Conservation (phyloP, 2,888 invertebrate species). For the Pelosia muscerda region DNA sequence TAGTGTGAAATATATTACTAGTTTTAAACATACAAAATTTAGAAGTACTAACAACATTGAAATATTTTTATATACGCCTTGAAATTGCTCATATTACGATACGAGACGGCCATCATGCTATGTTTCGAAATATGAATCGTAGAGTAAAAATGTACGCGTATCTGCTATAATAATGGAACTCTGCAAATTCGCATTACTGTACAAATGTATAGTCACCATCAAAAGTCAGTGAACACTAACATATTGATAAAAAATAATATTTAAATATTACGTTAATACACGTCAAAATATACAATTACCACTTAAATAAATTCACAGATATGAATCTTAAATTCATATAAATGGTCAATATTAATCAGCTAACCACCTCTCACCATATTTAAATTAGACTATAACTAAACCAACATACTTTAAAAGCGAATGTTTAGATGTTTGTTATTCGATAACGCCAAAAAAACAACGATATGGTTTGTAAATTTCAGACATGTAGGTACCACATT, state of each 20-base stretch:
- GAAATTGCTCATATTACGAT: constrained; percentile 8
- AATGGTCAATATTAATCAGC: too few relatives aligned
- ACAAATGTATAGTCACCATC: neutral
- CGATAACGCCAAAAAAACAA: neutral
- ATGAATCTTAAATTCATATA: too few relatives aligned
- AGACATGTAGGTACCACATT: too few relatives aligned
- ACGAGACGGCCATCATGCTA: neutral
- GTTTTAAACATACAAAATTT: too few relatives aligned
- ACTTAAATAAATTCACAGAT: too few relatives aligned
- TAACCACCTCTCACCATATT: too few relatives aligned
- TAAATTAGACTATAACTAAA: too few relatives aligned
- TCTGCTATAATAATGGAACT: neutral
- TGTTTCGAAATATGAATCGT: constrained; percentile 9
- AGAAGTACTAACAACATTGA: neutral
- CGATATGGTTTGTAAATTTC: too few relatives aligned
- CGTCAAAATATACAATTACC: too few relatives aligned
- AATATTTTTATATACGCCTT: neutral
- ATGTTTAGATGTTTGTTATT: neutral
- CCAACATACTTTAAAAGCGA: neutral
- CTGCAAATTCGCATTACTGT: neutral
- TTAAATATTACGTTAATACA: too few relatives aligned
- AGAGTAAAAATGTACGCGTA: neutral
- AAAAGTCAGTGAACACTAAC: neutral
- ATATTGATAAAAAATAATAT: neutral
- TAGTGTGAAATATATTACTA: too few relatives aligned